phyloP scores from a whole-genome alignment of 2,113 vertebrate species.

The Panurus biarmicus region DNA sequence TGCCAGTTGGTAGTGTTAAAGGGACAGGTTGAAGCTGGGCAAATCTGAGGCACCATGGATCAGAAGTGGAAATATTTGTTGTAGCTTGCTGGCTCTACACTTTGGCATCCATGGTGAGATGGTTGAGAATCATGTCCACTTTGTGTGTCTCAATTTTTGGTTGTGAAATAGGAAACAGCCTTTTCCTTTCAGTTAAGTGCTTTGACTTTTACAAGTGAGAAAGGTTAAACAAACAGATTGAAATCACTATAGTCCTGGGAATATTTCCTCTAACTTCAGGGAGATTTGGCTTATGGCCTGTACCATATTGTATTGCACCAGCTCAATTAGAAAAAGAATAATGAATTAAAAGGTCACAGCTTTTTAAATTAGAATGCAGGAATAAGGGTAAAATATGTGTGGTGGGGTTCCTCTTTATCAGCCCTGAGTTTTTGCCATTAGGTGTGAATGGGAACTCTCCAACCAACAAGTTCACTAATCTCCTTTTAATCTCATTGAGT shows the following conservation, averaged over 20 bases:
- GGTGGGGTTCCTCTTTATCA: neutral
- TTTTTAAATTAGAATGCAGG: neutral
- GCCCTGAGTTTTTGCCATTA: neutral
- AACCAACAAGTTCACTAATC: slow-evolving; percentile 8
- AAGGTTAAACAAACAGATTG: slow-evolving; percentile 30
- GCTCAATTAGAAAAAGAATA: neutral
- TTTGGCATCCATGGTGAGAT: neutral
- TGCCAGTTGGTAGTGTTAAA: neutral
- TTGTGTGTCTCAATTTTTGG: neutral
- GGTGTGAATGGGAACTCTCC: neutral
- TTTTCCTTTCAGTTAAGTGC: neutral
- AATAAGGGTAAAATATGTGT: neutral
- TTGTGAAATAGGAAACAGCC: neutral
- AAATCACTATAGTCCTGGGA: slow-evolving; percentile 5
- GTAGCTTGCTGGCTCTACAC: neutral
- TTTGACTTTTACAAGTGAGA: slow-evolving; percentile 24
- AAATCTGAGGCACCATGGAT: neutral
- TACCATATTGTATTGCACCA: neutral
- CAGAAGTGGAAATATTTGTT: neutral
- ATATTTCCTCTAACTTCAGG: slow-evolving; percentile 21
- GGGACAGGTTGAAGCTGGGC: neutral
- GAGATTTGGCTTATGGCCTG: slow-evolving; percentile 3
- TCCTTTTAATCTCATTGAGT: slow-evolving; percentile 43
- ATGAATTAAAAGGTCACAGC: neutral
- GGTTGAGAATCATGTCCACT: neutral